Evolutionary conservation across 2,888 invertebrate species (phyloP), one percentile per base, ranked within the genome.

Genomic region (Folsomia manolachei): DNA sequence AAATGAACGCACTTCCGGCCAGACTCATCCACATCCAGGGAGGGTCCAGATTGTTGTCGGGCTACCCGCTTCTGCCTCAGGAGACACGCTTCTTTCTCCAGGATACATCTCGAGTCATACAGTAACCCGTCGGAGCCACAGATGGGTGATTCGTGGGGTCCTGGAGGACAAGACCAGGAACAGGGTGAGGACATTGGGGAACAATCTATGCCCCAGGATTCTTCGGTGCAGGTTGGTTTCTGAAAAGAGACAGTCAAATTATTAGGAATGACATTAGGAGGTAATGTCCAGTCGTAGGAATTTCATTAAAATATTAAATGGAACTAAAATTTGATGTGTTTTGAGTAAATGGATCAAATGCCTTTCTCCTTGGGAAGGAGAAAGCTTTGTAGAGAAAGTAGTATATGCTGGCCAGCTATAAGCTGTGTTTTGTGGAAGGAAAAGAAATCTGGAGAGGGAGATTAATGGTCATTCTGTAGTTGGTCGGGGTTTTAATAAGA

Each of bases 1-100:
- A 56, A 56, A 56, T 56, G 56, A 56, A 21, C 18, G 56, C 56
- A 56, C 56, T 56, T 56, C 56, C 56, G 18, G 19, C 56, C 56
- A 7, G 56, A 14, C 56, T 56, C 56, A 19, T 56, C 56, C 7
- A 56, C 56, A 19, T 56, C 19, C 39, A 4, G 39, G 4, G 39
- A 39, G 4, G 39, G 4, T 39, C 39, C 39, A 39, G 14, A 39
- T n/a, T n/a, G n/a, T n/a, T n/a, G n/a, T n/a, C n/a, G n/a, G n/a
- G n/a, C n/a, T n/a, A n/a, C n/a, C n/a, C n/a, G n/a, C n/a, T n/a
- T n/a, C 18, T 56, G 56, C n/a, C 56, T 7, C 56, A 56, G n/a
- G 56, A 21, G 21, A 56, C 56, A 56, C 7, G 56, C 56, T 19
- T 18, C 56, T n/a, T 56, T 56, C 56, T 56, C 56, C 11, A 56